Evolutionary conservation across 2,113 vertebrate genomes (phyloP), one percentile per base, ranked within the genome.

Genomic region (Zapus hudsonius): DNA sequence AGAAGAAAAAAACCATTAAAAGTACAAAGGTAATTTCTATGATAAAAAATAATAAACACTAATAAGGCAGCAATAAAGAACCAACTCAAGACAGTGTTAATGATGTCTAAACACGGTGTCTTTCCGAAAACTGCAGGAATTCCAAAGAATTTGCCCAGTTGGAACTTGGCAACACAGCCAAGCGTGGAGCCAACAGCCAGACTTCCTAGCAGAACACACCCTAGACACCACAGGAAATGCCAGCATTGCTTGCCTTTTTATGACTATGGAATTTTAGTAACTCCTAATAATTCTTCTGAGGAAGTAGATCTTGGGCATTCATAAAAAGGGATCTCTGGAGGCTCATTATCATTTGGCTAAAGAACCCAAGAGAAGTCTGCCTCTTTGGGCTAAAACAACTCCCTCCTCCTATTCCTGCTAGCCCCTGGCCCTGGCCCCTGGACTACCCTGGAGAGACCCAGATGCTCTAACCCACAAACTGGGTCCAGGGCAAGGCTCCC

Each of bases 21-120:
- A 83, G 57, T 63, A 87, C 90, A 86, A 52, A 70, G 85, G 75
- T 44, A 20, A 84, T 57, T 82, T 92, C 79, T 64, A 40, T 31
- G 4, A 92, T 16, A 42, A 42, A 72, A 70, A 79, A 29, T 38
- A 27, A 70, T 4, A 36, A 85, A 70, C 13, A 85, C 69, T 64
- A 63, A 89, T 84, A 75, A 85, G 31, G 70, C 85, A 81, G 73
- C 72, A 76, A 36, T 76, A 78, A 79, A 89, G 66, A 91, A 76
- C 70, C 59, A 72, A 91, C 44, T 73, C 75, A 42, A 70, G 73
- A 36, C 73, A 33, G 90, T 13, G 15, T 4, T 52, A 7, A 22
- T 6, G 2, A 87, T 17, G 55, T 84, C 69, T 70, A n/a, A 92
- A 64, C 47, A 52, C 29, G 75, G 72, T 36, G 33, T 83, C 66